Conservation (phyloP, 1,140 invertebrate genomes). For the Orius insidiosus region DNA sequence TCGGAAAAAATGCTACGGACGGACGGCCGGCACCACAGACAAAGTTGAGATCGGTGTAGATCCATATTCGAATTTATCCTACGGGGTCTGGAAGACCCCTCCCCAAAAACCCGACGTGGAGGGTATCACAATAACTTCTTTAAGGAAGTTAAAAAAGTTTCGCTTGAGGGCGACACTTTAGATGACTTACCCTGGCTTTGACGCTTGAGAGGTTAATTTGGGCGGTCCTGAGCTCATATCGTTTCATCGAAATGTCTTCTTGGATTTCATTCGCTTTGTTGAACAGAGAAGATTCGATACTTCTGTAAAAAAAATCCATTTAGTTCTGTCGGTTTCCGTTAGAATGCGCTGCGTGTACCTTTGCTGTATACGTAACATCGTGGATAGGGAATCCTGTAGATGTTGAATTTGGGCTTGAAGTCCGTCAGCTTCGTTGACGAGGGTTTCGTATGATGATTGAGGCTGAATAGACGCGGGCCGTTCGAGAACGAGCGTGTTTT, state of each 20-base stretch:
- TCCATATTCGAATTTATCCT: no score
- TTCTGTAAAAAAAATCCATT: conserved; percentile 31
- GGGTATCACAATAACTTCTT: not conserved
- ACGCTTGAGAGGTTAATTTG: conserved; percentile 79
- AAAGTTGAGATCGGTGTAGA: no score
- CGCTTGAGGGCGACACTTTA: not conserved
- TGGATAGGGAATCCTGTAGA: conserved; percentile 68
- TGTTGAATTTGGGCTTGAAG: conserved; percentile 73
- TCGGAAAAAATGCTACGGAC: no score
- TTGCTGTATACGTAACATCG: conserved; percentile 66
- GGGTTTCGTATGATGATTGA: conserved; percentile 52
- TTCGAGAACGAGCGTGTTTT: conserved; percentile 70
- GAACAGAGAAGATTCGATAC: conserved; percentile 64
- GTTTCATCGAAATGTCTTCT: conserved; percentile 86
- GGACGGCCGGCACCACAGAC: no score
- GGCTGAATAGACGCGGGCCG: conserved; percentile 54
- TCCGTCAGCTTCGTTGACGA: conserved; percentile 63
- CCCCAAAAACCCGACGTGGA: no score
- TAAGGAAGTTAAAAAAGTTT: not conserved
- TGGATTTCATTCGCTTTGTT: conserved; percentile 89
- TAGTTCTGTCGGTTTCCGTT: not conserved
- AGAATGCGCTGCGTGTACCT: conserved; percentile 34
- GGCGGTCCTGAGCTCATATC: conserved; percentile 77
- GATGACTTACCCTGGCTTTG: conserved; percentile 62
- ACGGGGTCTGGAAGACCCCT: no score